These are phyloP conservation scores for Neostethus bicornis DNA, from an alignment of 2,797 vertebrate genomes.

Conservation along the genomic window DNA sequence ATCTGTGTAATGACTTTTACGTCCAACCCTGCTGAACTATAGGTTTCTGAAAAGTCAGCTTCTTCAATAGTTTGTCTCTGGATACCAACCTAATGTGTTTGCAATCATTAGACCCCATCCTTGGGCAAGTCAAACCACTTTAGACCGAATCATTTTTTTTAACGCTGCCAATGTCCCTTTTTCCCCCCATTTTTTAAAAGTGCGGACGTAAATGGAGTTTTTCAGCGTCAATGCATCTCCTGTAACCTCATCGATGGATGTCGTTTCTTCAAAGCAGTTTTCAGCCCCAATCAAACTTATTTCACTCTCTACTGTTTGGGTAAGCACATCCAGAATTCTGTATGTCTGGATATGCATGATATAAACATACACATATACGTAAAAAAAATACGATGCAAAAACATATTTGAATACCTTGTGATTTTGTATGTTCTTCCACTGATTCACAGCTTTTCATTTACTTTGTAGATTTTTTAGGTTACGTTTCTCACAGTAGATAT, in stretches of 20 bases:
- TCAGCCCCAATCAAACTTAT: conserved; percentile 82
- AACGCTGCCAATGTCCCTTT: conserved; percentile 28
- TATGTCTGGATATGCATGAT: too few relatives aligned
- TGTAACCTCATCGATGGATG: conserved; percentile 81
- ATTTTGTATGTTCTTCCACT: too few relatives aligned
- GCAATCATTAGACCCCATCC: conserved; percentile 28
- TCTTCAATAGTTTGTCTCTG: conserved; percentile 25
- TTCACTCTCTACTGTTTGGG: conserved; percentile 84
- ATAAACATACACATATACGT: too few relatives aligned
- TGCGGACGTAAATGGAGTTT: conserved; percentile 79
- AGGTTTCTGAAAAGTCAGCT: conserved; percentile 38
- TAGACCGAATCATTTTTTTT: not conserved
- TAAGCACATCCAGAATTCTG: too few relatives aligned
- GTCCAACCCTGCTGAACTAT: conserved; percentile 37
- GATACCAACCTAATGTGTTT: conserved; percentile 14
- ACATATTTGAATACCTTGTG: too few relatives aligned
- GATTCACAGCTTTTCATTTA: too few relatives aligned
- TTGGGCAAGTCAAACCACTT: conserved; percentile 15
- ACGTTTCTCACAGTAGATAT: too few relatives aligned
- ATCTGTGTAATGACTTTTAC: conserved; percentile 37
- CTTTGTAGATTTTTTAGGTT: too few relatives aligned
- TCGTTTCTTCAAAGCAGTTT: conserved; percentile 78
- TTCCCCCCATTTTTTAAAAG: conserved; percentile 61
- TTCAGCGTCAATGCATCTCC: conserved; percentile 81
- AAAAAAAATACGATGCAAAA: too few relatives aligned